Base-by-base conservation (phyloP, 1,140 invertebrate species). In the Drosophila kikkawai region DNA sequence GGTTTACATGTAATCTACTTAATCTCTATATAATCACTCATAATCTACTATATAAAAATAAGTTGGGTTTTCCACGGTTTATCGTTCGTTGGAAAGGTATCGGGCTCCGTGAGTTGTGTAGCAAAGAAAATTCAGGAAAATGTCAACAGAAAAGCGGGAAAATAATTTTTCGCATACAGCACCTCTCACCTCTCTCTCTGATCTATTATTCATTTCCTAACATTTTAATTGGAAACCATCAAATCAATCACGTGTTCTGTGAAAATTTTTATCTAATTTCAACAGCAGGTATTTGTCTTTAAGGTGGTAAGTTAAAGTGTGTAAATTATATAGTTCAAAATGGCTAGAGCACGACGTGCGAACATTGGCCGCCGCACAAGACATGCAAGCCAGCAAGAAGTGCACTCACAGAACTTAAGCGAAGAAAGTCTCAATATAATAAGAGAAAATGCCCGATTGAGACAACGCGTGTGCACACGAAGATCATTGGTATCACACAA, bases 351-450 rank as follows among this genome's bases (percentile, higher is more conserved):
- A 22, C 22, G 22, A 22, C 22, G 22, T 22, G 22, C 22, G 22
- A 22, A 22, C 22, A 22, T 22, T 22, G 22, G 22, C 22, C 22
- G 22, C 22, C 22, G 22, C 34, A 58, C 56, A 58, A 58, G 39
- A 42, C 56, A 44, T 58, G 39, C 19, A n/a, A n/a, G n/a, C n/a
- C n/a, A n/a, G n/a, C n/a, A n/a, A 59, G 47, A 57, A 57, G 36
- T 39, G 37, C 29, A 57, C 42, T 57, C 36, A 59, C 42, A 47
- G 22, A 59, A 59, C 7, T 45, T 59, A 45, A 44, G 13, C 34
- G 39, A 36, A 50, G 22, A 22, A 22, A 22, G 22, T 22, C 22
- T 22, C 1, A 22, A 22, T 22, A 22, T 22, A 22, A 22, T 22
- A 22, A 22, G 22, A 22, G 22, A 22, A 22, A 22, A 22, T 22